Evolutionary conservation across 2,797 vertebrate genomes (phyloP).

Genomic region (Prunella strophiata): DNA sequence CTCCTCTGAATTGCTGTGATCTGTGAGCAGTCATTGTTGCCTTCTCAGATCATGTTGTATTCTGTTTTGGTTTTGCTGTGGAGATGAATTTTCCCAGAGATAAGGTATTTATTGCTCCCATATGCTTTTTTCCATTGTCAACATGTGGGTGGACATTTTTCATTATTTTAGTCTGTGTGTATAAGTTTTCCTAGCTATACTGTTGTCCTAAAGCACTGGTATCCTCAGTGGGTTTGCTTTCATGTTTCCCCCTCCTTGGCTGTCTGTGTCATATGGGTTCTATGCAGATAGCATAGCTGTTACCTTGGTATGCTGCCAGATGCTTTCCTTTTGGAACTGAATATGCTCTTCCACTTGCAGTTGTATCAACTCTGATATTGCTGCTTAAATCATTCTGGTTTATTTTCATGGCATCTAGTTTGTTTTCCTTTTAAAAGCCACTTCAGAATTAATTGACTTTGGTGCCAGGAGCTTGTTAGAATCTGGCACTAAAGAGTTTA

Average conservation of each 20-base stretch:
- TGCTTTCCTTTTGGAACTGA: conserved; percentile 38
- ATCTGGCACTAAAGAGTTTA: conserved; percentile 18
- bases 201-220: conserved; percentile 11
- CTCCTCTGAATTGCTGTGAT: background rate
- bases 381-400: conserved; percentile 36
- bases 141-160: background rate
- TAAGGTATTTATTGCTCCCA: conserved; percentile 15
- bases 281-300: background rate
- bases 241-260: background rate
- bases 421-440: conserved; percentile 41
- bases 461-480: conserved; percentile 39
- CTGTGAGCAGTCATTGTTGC: background rate
- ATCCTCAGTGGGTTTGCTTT: conserved; percentile 16
- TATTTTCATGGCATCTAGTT: conserved; percentile 50
- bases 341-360: background rate
- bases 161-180: background rate
- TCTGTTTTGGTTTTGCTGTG: conserved; percentile 13
- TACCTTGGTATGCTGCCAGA: conserved; percentile 29
- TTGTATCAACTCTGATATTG: conserved; percentile 25
- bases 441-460: conserved; percentile 51
- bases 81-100: conserved; percentile 15
- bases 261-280: conserved; percentile 19
- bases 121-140: background rate
- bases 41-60: background rate
- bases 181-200: background rate